These are phyloP conservation scores for Leptestheria dahalacensis DNA, from an alignment of 1,140 invertebrate species.

Conservation along the genomic window DNA sequence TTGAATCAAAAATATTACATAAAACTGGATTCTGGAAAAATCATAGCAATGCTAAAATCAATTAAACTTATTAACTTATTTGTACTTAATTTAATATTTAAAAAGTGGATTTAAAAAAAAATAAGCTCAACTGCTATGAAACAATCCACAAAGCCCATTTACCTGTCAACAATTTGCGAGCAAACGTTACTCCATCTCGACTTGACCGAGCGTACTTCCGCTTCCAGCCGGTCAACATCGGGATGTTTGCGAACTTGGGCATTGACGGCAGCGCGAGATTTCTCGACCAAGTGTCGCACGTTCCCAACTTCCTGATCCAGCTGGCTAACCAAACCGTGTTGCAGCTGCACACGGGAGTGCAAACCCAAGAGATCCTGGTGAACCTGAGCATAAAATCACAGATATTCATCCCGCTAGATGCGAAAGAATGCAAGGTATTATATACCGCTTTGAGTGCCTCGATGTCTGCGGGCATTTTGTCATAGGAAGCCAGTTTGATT, in stretches of 20 bases:
- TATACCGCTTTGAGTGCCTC: constrained; percentile 49
- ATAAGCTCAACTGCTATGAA: too few species aligned
- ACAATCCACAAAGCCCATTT: too few species aligned
- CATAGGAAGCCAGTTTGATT: constrained; percentile 66
- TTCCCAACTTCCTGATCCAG: constrained; percentile 78
- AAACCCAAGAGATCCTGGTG: constrained; percentile 58
- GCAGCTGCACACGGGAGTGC: constrained; percentile 62
- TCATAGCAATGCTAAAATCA: too few species aligned
- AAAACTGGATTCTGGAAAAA: too few species aligned
- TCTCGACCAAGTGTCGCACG: constrained; percentile 68
- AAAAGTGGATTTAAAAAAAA: too few species aligned
- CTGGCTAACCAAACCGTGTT: constrained; percentile 74
- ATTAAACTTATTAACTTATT: too few species aligned
- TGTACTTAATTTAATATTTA: too few species aligned
- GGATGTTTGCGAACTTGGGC: constrained; percentile 46
- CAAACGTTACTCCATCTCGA: constrained; percentile 81
- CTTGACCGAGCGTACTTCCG: constrained; percentile 74
- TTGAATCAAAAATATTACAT: constrained; percentile 10
- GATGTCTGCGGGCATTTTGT: constrained; percentile 66
- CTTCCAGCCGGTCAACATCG: constrained; percentile 85
- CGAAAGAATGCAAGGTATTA: not conserved
- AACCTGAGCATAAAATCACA: constrained; percentile 27
- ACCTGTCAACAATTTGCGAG: constrained; percentile 78
- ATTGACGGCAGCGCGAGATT: constrained; percentile 38
- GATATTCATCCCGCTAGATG: not conserved